These are phyloP conservation scores for Gastracanthus pulcherrimus DNA, from an alignment of 2,888 invertebrate genomes.

Conservation along the genomic window DNA sequence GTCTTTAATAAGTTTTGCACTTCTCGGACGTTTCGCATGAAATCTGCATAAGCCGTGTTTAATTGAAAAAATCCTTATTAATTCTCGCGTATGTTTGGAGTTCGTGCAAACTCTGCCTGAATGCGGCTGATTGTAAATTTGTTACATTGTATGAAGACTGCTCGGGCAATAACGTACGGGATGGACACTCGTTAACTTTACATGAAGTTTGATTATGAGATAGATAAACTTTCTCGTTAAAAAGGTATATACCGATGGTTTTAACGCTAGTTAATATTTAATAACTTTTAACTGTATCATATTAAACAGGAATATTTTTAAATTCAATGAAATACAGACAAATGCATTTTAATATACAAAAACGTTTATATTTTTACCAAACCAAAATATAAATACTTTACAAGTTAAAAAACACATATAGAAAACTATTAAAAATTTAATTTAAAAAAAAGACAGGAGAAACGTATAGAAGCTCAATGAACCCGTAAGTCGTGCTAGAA, in stretches of 20 bases:
- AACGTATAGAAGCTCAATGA: not conserved
- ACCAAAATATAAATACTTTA: not conserved
- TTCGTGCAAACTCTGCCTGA: not conserved
- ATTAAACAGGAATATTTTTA: not conserved
- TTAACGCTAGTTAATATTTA: no score
- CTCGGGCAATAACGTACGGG: not conserved
- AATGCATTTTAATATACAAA: not conserved
- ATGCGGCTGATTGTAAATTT: not conserved
- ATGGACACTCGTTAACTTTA: not conserved
- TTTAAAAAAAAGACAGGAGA: not conserved
- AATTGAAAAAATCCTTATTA: constrained; percentile 24
- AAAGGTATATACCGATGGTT: no score
- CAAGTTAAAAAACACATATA: not conserved
- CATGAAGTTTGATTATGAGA: not conserved
- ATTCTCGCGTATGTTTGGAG: no score
- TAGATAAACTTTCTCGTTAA: not conserved
- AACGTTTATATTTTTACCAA: not conserved
- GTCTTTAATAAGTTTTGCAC: not conserved
- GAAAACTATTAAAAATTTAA: not conserved
- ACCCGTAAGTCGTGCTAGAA: not conserved
- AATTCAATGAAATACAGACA: no score
- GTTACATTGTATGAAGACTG: not conserved
- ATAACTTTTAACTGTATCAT: not conserved
- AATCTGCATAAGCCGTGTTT: constrained; percentile 10
- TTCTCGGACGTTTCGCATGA: not conserved